Evolutionary conservation across 2,888 invertebrate species (phyloP).

Genomic region (Odiellus spinosus): DNA sequence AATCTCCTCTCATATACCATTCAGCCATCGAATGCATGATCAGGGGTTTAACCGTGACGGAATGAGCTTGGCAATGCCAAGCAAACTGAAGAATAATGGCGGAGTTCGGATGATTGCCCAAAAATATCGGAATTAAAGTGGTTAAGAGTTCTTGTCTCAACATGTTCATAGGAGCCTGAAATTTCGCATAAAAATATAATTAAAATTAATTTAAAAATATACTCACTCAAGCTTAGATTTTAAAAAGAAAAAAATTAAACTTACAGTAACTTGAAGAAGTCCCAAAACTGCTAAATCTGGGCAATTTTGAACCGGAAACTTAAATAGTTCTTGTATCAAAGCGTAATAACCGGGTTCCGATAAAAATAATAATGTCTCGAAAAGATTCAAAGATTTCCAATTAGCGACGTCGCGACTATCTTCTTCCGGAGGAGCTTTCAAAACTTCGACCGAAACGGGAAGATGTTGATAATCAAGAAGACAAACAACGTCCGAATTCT

Average conservation of each 20-base stretch:
- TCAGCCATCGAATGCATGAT: slow-evolving; percentile 79
- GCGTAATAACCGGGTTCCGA: slow-evolving; percentile 71
- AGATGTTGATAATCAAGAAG: slow-evolving; percentile 82
- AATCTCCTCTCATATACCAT: slow-evolving; percentile 82
- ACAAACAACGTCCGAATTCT: slow-evolving; percentile 82
- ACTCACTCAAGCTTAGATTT: not conserved
- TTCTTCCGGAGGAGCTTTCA: slow-evolving; percentile 86
- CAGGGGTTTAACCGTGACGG: slow-evolving; percentile 4
- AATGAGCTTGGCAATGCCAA: slow-evolving; percentile 47
- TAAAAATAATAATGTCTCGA: slow-evolving; percentile 69
- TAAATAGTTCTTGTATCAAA: slow-evolving; percentile 72
- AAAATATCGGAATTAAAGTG: slow-evolving; percentile 75
- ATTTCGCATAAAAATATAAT: slow-evolving; percentile 3
- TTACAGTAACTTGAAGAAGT: slow-evolving; percentile 68
- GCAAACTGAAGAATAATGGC: slow-evolving; percentile 90
- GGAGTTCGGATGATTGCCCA: slow-evolving; percentile 90
- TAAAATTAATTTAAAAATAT: not conserved
- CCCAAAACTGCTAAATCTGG: slow-evolving; percentile 85
- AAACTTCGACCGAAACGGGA: slow-evolving; percentile 65
- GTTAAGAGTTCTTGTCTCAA: slow-evolving; percentile 67
- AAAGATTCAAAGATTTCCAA: slow-evolving; percentile 78
- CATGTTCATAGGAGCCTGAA: slow-evolving; percentile 30
- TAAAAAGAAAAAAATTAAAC: slow-evolving; percentile 26
- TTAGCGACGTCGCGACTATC: slow-evolving; percentile 83
- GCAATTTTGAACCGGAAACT: slow-evolving; percentile 78